Evolutionary conservation across 1,140 invertebrate species (phyloP).

Genomic region (Samia ricini): DNA sequence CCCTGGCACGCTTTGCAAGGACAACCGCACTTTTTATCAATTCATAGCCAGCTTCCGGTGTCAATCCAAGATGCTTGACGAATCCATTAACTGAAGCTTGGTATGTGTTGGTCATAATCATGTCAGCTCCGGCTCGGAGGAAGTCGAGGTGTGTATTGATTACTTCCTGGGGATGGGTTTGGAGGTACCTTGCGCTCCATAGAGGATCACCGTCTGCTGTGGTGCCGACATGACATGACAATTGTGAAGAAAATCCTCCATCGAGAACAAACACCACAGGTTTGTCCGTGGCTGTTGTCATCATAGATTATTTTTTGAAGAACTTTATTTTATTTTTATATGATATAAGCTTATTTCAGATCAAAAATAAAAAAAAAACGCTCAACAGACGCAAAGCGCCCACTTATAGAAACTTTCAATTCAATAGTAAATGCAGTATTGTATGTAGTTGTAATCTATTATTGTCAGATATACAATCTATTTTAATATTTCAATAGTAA

Average conservation of each 20-base stretch:
- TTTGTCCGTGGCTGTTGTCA: not conserved
- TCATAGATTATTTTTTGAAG: not conserved
- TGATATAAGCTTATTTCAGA: not conserved
- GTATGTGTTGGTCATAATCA: conserved; percentile 92
- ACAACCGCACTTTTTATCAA: conserved; percentile 85
- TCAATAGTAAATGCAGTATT: too few relatives aligned
- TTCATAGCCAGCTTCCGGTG: conserved; percentile 79
- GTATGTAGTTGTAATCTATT: too few relatives aligned
- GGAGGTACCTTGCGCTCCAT: conserved; percentile 88
- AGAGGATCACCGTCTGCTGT: conserved; percentile 85
- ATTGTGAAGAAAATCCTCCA: conserved; percentile 87
- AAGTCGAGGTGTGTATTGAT: conserved; percentile 88
- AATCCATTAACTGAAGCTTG: conserved; percentile 91
- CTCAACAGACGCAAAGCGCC: too few relatives aligned
- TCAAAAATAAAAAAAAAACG: too few relatives aligned
- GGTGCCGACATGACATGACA: conserved; percentile 82
- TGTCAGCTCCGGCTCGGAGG: conserved; percentile 86
- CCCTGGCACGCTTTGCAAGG: conserved; percentile 81
- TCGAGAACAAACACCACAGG: conserved; percentile 80
- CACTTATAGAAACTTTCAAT: too few relatives aligned
- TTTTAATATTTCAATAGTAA: too few relatives aligned
- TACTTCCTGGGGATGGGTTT: conserved; percentile 83
- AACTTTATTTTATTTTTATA: not conserved
- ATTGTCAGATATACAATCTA: too few relatives aligned
- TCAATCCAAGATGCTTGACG: conserved; percentile 81